Percentiles rank a stretch among this genome's conserved stretches.
Conservation (phyloP, 2,888 invertebrate species). For the Drosophila merina region DNA sequence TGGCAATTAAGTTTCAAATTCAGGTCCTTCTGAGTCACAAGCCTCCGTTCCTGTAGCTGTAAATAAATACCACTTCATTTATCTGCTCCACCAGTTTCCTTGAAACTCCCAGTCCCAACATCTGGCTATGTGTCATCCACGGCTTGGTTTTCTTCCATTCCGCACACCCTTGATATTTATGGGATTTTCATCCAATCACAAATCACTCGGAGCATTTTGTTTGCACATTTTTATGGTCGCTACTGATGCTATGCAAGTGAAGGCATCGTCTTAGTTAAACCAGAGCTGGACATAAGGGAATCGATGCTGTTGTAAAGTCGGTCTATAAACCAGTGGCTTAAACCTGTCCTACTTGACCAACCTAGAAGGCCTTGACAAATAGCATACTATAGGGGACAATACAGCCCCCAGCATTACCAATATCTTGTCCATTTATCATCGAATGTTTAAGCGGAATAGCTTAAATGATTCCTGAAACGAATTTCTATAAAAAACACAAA, state of each 20-base stretch:
- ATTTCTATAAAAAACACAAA: too few species aligned
- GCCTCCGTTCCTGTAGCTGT: slow-evolving; percentile 49
- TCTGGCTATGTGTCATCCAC: slow-evolving; percentile 47
- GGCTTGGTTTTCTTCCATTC: slow-evolving; percentile 13
- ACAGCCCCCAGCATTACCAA: too few species aligned
- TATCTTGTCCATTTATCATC: too few species aligned
- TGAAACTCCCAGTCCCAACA: slow-evolving; percentile 20
- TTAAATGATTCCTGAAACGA: too few species aligned
- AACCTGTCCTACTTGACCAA: not conserved
- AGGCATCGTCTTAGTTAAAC: not conserved
- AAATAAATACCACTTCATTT: slow-evolving; percentile 70
- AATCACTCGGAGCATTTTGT: slow-evolving; percentile 73
- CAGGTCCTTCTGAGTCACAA: slow-evolving; percentile 47
- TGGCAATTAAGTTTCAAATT: slow-evolving; percentile 54
- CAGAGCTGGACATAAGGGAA: not conserved
- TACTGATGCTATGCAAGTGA: slow-evolving; percentile 80
- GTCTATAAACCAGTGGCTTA: not conserved
- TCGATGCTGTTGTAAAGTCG: not conserved
- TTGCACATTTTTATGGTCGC: slow-evolving; percentile 78
- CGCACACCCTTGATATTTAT: slow-evolving; percentile 56
- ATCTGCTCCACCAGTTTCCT: slow-evolving; percentile 19
- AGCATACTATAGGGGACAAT: too few species aligned
- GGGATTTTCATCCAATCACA: slow-evolving; percentile 49
- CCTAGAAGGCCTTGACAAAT: not conserved
- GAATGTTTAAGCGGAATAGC: too few species aligned